These are phyloP conservation scores for Rachycentron canadum DNA, from an alignment of 2,797 vertebrate species.

Conservation along the genomic window DNA sequence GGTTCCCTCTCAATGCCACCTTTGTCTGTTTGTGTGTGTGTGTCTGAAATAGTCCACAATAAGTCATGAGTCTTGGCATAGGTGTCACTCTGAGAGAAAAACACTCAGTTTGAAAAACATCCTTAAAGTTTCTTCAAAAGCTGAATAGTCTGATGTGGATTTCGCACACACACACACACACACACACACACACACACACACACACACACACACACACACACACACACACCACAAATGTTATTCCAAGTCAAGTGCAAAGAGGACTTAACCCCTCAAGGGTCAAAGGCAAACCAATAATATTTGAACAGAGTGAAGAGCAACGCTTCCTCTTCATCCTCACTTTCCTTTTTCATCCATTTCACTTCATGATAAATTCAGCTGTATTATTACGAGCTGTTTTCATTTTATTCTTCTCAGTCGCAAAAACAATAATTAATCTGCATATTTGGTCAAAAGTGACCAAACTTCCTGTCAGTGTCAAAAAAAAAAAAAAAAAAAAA, in stretches of 20 bases:
- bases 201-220: constrained; percentile 2
- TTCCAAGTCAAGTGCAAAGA: constrained; percentile 39
- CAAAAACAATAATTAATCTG: too few relatives aligned
- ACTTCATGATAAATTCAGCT: not conserved
- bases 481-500: not conserved
- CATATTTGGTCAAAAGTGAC: not conserved
- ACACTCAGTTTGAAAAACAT: constrained; percentile 32
- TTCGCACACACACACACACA: constrained; percentile 10
- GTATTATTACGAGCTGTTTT: not conserved
- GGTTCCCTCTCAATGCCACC: constrained; percentile 88
- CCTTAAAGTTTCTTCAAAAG: constrained; percentile 25
- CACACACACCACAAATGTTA: constrained; percentile 32
- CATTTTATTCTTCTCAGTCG: not conserved
- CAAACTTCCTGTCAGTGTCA: not conserved
- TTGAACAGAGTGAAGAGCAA: not conserved
- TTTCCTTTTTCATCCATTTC: constrained; percentile 2
- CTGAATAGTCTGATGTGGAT: constrained; percentile 11
- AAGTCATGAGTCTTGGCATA: constrained; percentile 68
- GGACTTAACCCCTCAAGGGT: constrained; percentile 29
- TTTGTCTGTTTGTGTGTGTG: constrained; percentile 77
- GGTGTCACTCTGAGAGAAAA: constrained; percentile 10
- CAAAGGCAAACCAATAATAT: constrained; percentile 27
- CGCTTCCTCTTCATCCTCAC: not conserved
- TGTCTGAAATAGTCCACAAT: constrained; percentile 78
- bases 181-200: not conserved